Percentiles rank a stretch among this genome's conserved stretches.
These are phyloP conservation scores for Nemurella pictetii DNA, from an alignment of 2,888 invertebrate species.

Conservation along the genomic window DNA sequence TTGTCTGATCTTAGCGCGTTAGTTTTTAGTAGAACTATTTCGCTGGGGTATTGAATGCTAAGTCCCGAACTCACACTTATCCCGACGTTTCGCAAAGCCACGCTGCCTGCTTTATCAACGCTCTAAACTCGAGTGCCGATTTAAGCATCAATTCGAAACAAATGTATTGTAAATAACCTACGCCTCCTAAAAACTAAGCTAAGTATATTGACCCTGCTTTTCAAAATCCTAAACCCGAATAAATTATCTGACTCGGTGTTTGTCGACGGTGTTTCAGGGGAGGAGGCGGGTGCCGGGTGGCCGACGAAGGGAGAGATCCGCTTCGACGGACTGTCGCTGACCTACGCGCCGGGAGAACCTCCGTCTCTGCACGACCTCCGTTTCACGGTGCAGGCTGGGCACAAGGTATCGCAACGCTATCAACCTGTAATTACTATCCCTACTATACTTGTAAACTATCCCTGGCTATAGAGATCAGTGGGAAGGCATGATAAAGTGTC, in stretches of 20 bases:
- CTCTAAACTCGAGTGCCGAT: too few species aligned
- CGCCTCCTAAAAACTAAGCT: too few species aligned
- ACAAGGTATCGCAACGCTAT: conserved; percentile 59
- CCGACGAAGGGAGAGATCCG: conserved; percentile 66
- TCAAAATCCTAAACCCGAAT: not conserved
- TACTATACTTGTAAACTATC: not conserved
- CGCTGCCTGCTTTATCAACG: too few species aligned
- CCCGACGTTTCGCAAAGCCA: too few species aligned
- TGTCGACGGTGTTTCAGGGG: conserved; percentile 32
- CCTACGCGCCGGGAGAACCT: conserved; percentile 64
- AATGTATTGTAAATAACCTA: too few species aligned
- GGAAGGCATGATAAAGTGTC: too few species aligned
- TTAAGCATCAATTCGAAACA: too few species aligned
- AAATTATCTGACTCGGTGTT: too few species aligned
- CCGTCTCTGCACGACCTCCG: conserved; percentile 76
- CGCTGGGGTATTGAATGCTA: too few species aligned
- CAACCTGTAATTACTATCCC: not conserved
- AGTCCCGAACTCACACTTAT: too few species aligned
- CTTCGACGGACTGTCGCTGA: conserved; percentile 64
- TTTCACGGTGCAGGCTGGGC: conserved; percentile 66
- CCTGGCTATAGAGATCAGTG: too few species aligned
- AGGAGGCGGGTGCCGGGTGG: conserved; percentile 56
- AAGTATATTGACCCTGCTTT: not conserved
- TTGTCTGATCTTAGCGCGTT: too few species aligned
- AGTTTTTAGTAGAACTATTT: not conserved